These are phyloP conservation scores for Brotula barbata DNA, from an alignment of 2,797 vertebrate species.

Conservation along the genomic window DNA sequence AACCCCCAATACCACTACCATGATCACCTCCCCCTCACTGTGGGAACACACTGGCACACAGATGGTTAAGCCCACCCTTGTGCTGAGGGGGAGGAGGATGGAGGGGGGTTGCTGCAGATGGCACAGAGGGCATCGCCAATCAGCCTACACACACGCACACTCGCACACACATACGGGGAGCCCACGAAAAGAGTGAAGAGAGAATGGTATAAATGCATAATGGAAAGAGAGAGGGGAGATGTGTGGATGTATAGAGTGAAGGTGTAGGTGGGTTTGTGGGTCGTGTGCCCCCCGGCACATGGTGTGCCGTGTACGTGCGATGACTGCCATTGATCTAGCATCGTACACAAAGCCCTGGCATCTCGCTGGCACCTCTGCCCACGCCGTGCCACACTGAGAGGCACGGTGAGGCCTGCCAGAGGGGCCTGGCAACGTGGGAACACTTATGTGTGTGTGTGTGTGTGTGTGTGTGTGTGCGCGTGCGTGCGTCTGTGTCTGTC, in stretches of 20 bases:
- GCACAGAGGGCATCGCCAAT: slow-evolving; percentile 84
- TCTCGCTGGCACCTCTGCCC: slow-evolving; percentile 71
- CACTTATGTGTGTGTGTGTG: slow-evolving; percentile 5
- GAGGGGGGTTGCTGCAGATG: slow-evolving; percentile 78
- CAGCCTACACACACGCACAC: slow-evolving; percentile 55
- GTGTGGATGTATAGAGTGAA: slow-evolving; percentile 20
- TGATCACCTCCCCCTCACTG: slow-evolving; percentile 52
- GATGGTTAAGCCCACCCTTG: slow-evolving; percentile 86
- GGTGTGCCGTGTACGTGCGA: slow-evolving; percentile 37
- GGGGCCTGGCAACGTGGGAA: slow-evolving; percentile 57
- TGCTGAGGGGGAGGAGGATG: slow-evolving; percentile 71
- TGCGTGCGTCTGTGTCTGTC: slow-evolving; percentile 35
- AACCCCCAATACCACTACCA: slow-evolving; percentile 26
- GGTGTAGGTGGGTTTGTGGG: slow-evolving; percentile 53
- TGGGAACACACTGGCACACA: slow-evolving; percentile 82
- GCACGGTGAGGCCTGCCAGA: slow-evolving; percentile 68
- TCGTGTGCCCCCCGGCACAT: slow-evolving; percentile 33
- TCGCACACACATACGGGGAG: slow-evolving; percentile 31
- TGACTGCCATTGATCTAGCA: slow-evolving; percentile 56
- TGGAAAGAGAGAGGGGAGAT: slow-evolving; percentile 18
- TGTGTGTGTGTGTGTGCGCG: slow-evolving; percentile 43
- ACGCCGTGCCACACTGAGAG: slow-evolving; percentile 69
- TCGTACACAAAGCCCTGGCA: slow-evolving; percentile 73
- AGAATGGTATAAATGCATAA: slow-evolving; percentile 16
- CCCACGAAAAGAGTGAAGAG: slow-evolving; percentile 4